Conservation (phyloP, 2,797 vertebrate species). For the Diceros bicornis region DNA sequence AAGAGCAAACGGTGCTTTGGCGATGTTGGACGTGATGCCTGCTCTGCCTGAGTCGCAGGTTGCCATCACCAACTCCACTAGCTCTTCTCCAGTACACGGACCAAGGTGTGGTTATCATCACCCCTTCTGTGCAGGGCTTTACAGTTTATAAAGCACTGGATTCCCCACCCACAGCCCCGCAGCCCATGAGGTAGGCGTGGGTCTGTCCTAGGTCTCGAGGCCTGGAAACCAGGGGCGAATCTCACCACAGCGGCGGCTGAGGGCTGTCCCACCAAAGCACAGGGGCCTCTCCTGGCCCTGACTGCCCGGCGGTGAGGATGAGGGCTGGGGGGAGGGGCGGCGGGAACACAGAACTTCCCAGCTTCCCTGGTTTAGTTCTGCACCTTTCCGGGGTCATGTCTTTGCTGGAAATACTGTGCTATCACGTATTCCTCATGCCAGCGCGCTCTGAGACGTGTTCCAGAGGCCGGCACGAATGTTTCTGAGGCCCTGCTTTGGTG, state of each 20-base stretch:
- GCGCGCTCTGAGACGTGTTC: fast-evolving
- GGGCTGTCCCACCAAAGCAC: neutral
- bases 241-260: neutral
- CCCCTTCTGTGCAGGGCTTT: too few relatives aligned
- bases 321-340: fast-evolving
- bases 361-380: neutral
- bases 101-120: fast-evolving
- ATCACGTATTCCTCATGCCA: fast-evolving
- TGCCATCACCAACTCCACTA: fast-evolving
- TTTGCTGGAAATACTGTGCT: fast-evolving
- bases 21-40: fast-evolving
- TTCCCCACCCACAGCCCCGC: too few relatives aligned
- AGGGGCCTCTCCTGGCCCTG: neutral
- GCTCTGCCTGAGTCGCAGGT: neutral
- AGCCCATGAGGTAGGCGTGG: fast-evolving
- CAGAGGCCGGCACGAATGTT: neutral
- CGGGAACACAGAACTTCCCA: neutral
- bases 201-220: fast-evolving
- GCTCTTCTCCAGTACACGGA: neutral
- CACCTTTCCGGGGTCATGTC: fast-evolving
- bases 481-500: neutral
- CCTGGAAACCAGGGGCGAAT: neutral
- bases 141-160: fast-evolving
- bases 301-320: too few relatives aligned
- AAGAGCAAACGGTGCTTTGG: neutral